A percentile compares a stretch with the other conserved stretches of the same genome.
phyloP scores from a whole-genome alignment of 2,888 invertebrate genomes.

The Selenia dentaria region DNA sequence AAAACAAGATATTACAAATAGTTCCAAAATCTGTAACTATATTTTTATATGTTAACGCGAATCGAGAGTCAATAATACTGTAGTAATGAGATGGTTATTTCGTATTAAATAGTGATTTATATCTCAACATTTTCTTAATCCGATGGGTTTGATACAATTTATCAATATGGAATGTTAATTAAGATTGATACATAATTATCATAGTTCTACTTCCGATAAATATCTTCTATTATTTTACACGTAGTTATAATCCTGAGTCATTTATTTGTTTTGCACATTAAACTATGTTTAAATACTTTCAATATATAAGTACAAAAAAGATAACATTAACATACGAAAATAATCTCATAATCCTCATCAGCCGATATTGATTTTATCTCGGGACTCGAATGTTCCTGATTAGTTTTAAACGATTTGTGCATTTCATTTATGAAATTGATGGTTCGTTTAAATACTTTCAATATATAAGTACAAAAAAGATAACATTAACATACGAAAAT shows the following conservation, averaged over 20 bases:
- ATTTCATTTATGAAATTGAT: too few relatives aligned
- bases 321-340: not conserved
- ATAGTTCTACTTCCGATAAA: not conserved
- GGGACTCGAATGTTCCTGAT: too few relatives aligned
- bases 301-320: not conserved
- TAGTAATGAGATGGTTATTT: not conserved
- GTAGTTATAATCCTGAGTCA: not conserved
- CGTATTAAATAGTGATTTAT: not conserved
- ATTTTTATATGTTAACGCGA: too few relatives aligned
- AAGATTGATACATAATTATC: not conserved
- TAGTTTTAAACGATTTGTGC: too few relatives aligned
- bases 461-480: not conserved
- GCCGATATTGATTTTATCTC: not conserved
- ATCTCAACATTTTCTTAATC: not conserved
- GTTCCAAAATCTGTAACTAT: too few relatives aligned
- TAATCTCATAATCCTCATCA: constrained; percentile 1
- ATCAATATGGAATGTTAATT: not conserved
- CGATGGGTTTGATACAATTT: not conserved
- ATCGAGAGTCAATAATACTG: not conserved
- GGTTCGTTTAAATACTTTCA: too few relatives aligned
- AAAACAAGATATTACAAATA: too few relatives aligned
- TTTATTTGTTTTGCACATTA: not conserved
- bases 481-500: not conserved
- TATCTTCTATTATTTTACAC: not conserved
- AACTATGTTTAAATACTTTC: too few relatives aligned